phyloP scores from a whole-genome alignment of 2,797 vertebrate species.

The Danio albolineatus region DNA sequence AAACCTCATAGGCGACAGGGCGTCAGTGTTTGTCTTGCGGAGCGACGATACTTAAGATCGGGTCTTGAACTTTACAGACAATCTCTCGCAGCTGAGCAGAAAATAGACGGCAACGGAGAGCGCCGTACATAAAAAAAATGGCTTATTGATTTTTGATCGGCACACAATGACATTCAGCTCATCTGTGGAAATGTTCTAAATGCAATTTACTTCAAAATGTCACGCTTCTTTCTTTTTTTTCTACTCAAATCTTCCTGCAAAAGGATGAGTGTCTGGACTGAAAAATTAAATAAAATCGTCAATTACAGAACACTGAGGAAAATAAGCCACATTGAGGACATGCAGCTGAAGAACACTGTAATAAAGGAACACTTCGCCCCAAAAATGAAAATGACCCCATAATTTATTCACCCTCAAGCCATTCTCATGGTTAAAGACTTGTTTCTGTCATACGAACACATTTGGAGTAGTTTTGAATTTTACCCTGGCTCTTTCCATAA shows the following conservation, averaged over 20 bases:
- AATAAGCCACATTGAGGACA: slow-evolving; percentile 22
- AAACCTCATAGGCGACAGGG: not conserved
- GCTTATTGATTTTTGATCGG: slow-evolving; percentile 62
- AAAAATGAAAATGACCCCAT: too few relatives aligned
- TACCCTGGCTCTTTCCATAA: too few relatives aligned
- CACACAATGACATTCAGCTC: slow-evolving; percentile 54
- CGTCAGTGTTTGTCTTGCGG: slow-evolving; percentile 24
- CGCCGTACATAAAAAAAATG: slow-evolving; percentile 45
- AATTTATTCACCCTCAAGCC: too few relatives aligned
- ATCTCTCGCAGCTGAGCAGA: slow-evolving; percentile 1
- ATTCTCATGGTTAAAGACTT: too few relatives aligned
- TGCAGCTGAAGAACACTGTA: not conserved
- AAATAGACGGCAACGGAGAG: slow-evolving; percentile 21
- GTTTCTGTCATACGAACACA: too few relatives aligned
- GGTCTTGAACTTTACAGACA: slow-evolving; percentile 38
- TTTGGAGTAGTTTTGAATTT: too few relatives aligned
- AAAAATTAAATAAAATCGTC: not conserved
- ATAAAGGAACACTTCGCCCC: too few relatives aligned
- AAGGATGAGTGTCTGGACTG: slow-evolving; percentile 22
- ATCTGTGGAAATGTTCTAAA: slow-evolving; percentile 57
- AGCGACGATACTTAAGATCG: not conserved
- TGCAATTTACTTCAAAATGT: slow-evolving; percentile 61
- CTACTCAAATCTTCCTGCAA: slow-evolving; percentile 45
- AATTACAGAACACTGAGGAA: not conserved
- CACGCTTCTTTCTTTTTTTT: slow-evolving; percentile 46